These are phyloP conservation scores for Neoaliturus tenellus DNA, from an alignment of 2,888 invertebrate genomes.

Conservation along the genomic window DNA sequence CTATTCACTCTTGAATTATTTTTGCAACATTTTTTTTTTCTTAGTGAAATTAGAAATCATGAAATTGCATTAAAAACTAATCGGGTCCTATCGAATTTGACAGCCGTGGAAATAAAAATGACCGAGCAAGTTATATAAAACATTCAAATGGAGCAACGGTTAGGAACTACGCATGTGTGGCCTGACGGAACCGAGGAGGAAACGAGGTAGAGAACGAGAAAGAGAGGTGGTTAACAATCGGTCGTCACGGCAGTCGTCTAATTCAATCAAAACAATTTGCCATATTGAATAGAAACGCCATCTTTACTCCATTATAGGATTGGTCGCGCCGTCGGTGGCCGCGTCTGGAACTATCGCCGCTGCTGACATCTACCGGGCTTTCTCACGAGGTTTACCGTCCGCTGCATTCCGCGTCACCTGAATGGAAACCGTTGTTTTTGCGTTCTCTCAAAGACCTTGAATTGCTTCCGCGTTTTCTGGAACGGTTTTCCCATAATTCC, in stretches of 20 bases:
- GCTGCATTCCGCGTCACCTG: neutral
- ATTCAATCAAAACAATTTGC: conserved; percentile 58
- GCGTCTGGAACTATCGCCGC: conserved; percentile 30
- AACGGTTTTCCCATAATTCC: neutral
- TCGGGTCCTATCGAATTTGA: too few relatives aligned
- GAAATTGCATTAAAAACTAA: neutral
- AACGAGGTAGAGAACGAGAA: conserved; percentile 2
- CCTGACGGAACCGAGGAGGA: conserved; percentile 12
- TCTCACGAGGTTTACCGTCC: too few relatives aligned
- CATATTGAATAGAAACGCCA: conserved; percentile 61
- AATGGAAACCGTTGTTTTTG: neutral
- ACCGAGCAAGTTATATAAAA: neutral
- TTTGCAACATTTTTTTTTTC: too few relatives aligned
- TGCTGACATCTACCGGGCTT: conserved; percentile 53
- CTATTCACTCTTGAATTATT: too few relatives aligned
- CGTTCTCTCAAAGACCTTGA: neutral
- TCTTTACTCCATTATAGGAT: conserved; percentile 62
- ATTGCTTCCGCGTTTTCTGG: neutral
- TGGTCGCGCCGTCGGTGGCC: conserved; percentile 62
- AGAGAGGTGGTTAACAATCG: conserved; percentile 48
- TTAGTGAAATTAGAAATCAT: too few relatives aligned
- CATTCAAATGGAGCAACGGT: conserved; percentile 36
- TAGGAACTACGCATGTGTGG: conserved; percentile 50
- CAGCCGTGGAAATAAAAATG: neutral
- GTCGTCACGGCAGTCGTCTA: conserved; percentile 53